Conservation (phyloP, 1,140 invertebrate species). For the Coboldia fuscipes region DNA sequence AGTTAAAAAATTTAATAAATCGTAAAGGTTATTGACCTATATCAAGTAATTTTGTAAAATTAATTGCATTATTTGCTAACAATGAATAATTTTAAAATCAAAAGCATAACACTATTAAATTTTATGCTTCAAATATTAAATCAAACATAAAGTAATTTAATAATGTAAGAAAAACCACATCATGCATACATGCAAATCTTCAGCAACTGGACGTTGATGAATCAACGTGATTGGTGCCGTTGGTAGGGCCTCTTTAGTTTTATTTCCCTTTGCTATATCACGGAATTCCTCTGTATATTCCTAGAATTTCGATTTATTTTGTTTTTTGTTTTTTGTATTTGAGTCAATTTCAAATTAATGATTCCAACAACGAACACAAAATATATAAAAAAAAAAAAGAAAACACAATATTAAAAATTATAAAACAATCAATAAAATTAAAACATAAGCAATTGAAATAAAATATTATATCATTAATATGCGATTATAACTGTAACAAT, state of each 20-base stretch:
- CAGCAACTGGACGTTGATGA: conserved; percentile 83
- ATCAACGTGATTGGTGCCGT: conserved; percentile 88
- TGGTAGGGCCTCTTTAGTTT: conserved; percentile 71
- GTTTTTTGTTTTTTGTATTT: not conserved
- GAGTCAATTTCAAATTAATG: not conserved
- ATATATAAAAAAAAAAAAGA: conserved; percentile 2
- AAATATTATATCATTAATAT: too few species aligned
- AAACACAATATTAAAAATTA: not conserved
- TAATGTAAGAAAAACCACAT: conserved; percentile 21
- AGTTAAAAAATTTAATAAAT: conserved; percentile 4
- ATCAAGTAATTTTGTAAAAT: too few species aligned
- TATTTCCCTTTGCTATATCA: conserved; percentile 79
- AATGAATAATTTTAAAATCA: too few species aligned
- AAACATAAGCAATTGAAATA: too few species aligned
- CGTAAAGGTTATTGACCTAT: too few species aligned
- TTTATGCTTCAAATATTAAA: too few species aligned
- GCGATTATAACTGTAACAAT: too few species aligned
- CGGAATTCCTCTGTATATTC: conserved; percentile 93
- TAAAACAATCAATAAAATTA: not conserved
- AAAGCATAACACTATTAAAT: too few species aligned
- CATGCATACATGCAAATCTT: conserved; percentile 73
- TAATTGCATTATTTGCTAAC: too few species aligned
- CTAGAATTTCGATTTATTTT: conserved; percentile 29
- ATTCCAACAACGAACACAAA: conserved; percentile 1
- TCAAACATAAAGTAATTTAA: not conserved